Conservation (phyloP, 2,113 vertebrate species). For the Sylvicapra grimmia region DNA sequence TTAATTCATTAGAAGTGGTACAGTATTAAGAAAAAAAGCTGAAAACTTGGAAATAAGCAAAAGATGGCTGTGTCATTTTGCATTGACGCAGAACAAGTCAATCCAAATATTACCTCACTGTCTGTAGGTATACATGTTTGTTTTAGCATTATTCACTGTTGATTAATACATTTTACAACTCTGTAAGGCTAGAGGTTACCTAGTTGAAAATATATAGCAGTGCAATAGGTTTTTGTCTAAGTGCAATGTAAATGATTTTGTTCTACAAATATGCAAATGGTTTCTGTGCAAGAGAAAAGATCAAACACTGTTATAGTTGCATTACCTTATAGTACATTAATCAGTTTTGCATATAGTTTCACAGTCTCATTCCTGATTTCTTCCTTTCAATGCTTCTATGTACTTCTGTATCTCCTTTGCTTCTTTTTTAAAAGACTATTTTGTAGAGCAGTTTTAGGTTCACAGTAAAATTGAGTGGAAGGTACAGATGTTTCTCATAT, state of each 20-base stretch:
- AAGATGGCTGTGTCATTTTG: background rate
- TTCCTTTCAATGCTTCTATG: background rate
- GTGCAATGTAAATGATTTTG: background rate
- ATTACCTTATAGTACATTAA: background rate
- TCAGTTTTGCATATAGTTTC: background rate
- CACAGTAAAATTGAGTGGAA: background rate
- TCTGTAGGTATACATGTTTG: background rate
- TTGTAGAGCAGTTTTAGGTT: background rate
- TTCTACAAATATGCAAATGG: background rate
- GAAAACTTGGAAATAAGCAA: background rate
- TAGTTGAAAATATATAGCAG: background rate
- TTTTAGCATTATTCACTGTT: background rate
- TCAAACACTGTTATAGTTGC: background rate
- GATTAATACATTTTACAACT: background rate
- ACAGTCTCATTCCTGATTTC: background rate
- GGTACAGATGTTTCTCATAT: background rate
- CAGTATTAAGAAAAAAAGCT: background rate
- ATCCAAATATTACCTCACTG: background rate
- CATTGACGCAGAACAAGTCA: background rate
- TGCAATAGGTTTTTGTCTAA: background rate
- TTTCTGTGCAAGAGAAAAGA: background rate
- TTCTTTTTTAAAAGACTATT: background rate
- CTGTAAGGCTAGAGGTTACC: background rate
- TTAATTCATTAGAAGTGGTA: background rate
- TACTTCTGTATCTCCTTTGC: background rate